Evolutionary conservation across 2,113 vertebrate genomes (phyloP).

Genomic region (Ondatra zibethicus): DNA sequence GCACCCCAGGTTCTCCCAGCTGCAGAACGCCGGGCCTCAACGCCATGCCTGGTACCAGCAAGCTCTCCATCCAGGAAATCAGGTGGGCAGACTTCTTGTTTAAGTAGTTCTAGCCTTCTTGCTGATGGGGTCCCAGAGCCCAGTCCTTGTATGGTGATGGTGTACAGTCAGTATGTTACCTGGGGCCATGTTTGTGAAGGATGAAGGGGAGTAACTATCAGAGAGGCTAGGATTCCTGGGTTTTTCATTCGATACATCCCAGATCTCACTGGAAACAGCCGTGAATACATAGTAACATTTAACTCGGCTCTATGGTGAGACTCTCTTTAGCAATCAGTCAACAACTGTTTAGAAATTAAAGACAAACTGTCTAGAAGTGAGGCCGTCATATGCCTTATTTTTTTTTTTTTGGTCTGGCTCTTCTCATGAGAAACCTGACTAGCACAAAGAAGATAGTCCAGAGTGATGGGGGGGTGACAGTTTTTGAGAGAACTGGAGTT

Average conservation of each 20-base stretch:
- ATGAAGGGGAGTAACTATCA: not conserved
- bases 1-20: not conserved
- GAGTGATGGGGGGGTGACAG: not conserved
- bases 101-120: not conserved
- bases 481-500: not conserved
- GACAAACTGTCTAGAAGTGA: not conserved
- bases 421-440: not conserved
- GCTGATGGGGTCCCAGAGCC: too few relatives aligned
- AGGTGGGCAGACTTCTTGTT: conserved; percentile 50
- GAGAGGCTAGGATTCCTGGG: not conserved
- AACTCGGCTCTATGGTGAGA: not conserved
- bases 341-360: not conserved
- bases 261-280: not conserved
- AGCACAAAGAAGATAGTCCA: not conserved
- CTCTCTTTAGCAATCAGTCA: not conserved
- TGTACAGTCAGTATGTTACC: rapidly evolving
- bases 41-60: not conserved
- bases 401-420: not conserved
- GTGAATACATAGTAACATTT: not conserved
- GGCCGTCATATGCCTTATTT: not conserved
- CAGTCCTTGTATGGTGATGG: rapidly evolving
- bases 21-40: rapidly evolving
- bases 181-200: not conserved
- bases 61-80: not conserved
- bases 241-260: not conserved